Conservation (phyloP, 2,797 vertebrate genomes). For the Liasis olivaceus region DNA sequence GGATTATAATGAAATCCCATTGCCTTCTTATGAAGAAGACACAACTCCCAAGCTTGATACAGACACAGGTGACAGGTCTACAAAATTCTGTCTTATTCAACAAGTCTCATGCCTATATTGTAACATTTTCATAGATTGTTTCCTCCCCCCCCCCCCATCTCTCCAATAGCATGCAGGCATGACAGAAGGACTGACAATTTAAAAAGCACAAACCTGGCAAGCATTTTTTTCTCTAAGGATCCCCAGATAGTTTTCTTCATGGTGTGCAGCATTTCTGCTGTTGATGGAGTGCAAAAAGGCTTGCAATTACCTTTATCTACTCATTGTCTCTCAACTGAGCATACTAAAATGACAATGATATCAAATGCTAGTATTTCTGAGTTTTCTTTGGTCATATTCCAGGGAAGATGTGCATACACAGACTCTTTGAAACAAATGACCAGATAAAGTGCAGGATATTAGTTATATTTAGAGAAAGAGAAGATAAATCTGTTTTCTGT, state of each 20-base stretch:
- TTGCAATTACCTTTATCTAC: neutral
- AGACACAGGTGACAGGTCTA: neutral
- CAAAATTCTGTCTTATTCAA: neutral
- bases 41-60: neutral
- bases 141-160: neutral
- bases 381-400: neutral
- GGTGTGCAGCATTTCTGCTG: constrained; percentile 4
- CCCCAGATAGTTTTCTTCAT: neutral
- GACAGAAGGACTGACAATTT: neutral
- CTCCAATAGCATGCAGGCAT: accelerated
- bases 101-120: neutral
- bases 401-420: neutral
- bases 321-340: neutral
- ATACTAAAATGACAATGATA: neutral
- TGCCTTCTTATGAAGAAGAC: neutral
- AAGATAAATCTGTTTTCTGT: neutral
- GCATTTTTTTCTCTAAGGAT: neutral
- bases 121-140: neutral
- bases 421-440: neutral
- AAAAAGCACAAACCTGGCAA: neutral
- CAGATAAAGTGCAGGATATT: neutral
- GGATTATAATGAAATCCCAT: neutral
- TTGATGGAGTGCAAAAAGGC: neutral
- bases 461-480: neutral
- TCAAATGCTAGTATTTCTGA: neutral